phyloP scores from a whole-genome alignment of 2,888 invertebrate species.

The Gasteruption jaculator region DNA sequence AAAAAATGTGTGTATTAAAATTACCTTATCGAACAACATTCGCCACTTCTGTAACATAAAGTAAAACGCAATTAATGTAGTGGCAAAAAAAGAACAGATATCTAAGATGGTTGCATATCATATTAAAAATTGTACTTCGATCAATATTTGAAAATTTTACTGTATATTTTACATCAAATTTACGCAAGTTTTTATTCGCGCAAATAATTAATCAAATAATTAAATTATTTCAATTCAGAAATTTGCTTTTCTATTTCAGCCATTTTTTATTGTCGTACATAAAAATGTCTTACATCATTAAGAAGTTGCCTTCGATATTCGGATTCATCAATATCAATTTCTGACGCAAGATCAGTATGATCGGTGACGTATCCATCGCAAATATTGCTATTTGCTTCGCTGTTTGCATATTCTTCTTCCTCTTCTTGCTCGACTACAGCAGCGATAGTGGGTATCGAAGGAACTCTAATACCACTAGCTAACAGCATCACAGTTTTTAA shows the following conservation, averaged over 20 bases:
- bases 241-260: constrained; percentile 11
- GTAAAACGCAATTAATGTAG: constrained; percentile 15
- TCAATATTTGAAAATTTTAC: background rate
- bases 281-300: constrained; percentile 76
- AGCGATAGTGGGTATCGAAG: constrained; percentile 48
- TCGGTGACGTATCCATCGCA: constrained; percentile 66
- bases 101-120: background rate
- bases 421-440: constrained; percentile 44
- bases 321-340: constrained; percentile 64
- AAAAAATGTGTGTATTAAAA: constrained; percentile 9
- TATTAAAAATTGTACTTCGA: background rate
- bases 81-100: background rate
- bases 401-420: constrained; percentile 44
- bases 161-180: background rate
- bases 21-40: constrained; percentile 78
- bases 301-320: constrained; percentile 72
- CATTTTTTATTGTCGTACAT: too few species aligned
- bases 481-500: constrained; percentile 42
- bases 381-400: constrained; percentile 44
- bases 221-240: constrained; percentile 8
- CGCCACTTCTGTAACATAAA: constrained; percentile 78
- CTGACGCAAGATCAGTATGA: constrained; percentile 76
- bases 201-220: constrained; percentile 1
- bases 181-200: background rate
- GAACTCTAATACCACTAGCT: constrained; percentile 42